phyloP scores from a whole-genome alignment of 2,888 invertebrate genomes.

The Mactromeris polynyma region DNA sequence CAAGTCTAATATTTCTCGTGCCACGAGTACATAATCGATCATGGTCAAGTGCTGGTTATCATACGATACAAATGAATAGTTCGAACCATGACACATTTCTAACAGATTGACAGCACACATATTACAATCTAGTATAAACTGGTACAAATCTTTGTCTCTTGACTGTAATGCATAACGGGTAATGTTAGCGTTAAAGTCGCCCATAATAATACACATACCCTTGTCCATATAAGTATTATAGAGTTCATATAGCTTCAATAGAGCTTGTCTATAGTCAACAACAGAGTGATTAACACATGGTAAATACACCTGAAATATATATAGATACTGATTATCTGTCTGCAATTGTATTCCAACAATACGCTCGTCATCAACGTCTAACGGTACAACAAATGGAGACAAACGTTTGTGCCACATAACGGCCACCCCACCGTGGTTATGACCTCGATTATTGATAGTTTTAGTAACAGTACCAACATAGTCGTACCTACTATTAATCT shows the following conservation, averaged over 20 bases:
- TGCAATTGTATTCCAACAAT: not conserved
- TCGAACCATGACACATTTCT: too few relatives aligned
- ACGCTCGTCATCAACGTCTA: not conserved
- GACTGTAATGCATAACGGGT: too few relatives aligned
- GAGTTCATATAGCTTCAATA: not conserved
- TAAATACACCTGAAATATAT: not conserved
- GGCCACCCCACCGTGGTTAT: not conserved
- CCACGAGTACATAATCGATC: too few relatives aligned
- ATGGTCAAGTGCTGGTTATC: too few relatives aligned
- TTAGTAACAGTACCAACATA: not conserved
- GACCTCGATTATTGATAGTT: not conserved
- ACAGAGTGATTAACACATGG: not conserved
- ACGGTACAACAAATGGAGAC: not conserved
- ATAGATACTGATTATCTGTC: not conserved
- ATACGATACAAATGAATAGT: too few relatives aligned
- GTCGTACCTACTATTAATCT: not conserved
- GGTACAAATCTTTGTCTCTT: too few relatives aligned
- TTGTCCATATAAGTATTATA: not conserved
- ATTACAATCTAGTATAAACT: too few relatives aligned
- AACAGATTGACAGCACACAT: too few relatives aligned
- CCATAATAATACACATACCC: too few relatives aligned
- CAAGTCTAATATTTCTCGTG: too few relatives aligned
- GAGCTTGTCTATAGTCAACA: too few relatives aligned
- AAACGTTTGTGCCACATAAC: not conserved
- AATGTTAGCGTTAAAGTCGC: too few relatives aligned